Evolutionary conservation across 92 coral and sea anemone genomes (phyloP).

Genomic region (Epizoanthus rinbou): DNA sequence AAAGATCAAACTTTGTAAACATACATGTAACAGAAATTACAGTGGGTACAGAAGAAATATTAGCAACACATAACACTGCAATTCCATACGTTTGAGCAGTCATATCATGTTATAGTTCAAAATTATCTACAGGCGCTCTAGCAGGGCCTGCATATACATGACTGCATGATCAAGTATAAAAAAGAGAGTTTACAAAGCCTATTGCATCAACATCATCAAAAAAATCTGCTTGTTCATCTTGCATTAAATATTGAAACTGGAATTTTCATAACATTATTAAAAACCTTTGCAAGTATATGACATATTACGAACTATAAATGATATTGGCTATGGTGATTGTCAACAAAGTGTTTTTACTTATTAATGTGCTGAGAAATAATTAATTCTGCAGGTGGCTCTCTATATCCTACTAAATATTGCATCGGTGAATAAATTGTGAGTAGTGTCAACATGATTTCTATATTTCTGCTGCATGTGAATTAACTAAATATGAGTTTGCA

Average conservation of each 20-base stretch:
- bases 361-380: constrained; percentile 4
- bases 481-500: neutral
- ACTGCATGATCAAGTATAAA: too few relatives aligned
- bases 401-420: neutral
- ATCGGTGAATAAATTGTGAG: neutral
- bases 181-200: too few relatives aligned
- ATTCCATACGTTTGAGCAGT: too few relatives aligned
- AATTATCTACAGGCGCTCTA: too few relatives aligned
- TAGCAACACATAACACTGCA: too few relatives aligned
- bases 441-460: neutral
- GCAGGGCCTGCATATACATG: too few relatives aligned
- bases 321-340: constrained; percentile 7
- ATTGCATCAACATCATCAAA: too few relatives aligned
- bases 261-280: neutral
- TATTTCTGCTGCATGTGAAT: neutral
- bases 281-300: neutral
- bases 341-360: neutral
- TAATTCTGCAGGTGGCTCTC: constrained; percentile 6
- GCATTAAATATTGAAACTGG: neutral
- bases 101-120: too few relatives aligned
- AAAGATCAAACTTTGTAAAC: too few relatives aligned
- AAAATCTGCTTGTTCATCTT: neutral
- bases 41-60: too few relatives aligned
- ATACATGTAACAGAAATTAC: too few relatives aligned
- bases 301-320: neutral